Evolutionary conservation across 92 coral and sea anemone species (phyloP).

Genomic region (Bergia puertoricense): DNA sequence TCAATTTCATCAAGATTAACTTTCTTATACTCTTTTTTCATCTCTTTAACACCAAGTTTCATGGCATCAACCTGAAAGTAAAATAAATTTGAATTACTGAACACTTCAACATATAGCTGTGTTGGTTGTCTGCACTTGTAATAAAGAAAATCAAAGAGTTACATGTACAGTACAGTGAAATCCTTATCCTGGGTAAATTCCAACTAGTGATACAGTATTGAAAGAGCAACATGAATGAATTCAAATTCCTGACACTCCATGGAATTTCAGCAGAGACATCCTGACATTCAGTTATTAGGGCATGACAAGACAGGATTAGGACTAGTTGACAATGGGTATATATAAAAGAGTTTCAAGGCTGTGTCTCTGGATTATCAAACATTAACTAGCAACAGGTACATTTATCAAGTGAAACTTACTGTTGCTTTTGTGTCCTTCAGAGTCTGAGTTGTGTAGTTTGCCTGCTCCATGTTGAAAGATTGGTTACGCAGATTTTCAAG

Average conservation of each 20-base stretch:
- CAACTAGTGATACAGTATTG: no score
- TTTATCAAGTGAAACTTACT: slow-evolving; percentile 51
- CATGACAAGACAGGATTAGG: not conserved
- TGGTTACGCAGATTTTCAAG: slow-evolving; percentile 96
- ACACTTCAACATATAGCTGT: not conserved
- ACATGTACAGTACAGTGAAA: no score
- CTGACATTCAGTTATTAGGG: not conserved
- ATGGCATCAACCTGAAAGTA: slow-evolving; percentile 88
- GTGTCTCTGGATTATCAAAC: not conserved
- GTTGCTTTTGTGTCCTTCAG: slow-evolving; percentile 95
- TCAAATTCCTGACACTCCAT: no score
- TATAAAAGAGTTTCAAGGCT: not conserved
- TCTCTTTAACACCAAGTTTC: slow-evolving; percentile 95
- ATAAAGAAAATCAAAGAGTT: no score
- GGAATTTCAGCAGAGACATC: not conserved
- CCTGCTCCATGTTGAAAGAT: slow-evolving; percentile 98
- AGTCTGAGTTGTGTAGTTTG: slow-evolving; percentile 96
- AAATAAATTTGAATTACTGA: not conserved
- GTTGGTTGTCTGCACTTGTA: no score
- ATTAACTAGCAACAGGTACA: not conserved
- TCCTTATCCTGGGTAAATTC: no score
- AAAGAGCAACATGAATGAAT: no score
- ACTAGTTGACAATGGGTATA: not conserved
- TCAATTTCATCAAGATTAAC: slow-evolving; percentile 93
- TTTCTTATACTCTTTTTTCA: slow-evolving; percentile 98